Base-by-base conservation (phyloP, 2,888 invertebrate species). In the Margaritifera margaritifera region DNA sequence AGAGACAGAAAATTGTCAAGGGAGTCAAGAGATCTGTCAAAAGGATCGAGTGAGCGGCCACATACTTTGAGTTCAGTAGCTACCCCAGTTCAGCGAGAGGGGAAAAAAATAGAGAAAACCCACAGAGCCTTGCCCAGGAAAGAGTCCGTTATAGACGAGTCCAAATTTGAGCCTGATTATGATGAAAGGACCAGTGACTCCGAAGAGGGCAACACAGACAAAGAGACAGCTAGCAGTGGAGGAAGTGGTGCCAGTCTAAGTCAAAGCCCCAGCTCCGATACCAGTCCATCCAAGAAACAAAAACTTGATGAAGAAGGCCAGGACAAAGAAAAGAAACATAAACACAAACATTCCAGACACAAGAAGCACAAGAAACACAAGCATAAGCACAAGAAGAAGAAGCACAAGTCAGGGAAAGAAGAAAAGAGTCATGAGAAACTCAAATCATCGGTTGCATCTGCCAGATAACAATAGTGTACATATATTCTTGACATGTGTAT, bases 141-240 rank as follows among this genome's bases (percentile, higher is more conserved):
- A 68, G 82, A 86, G 24, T 87, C 87, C 1, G 72, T 85, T 25
- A 74, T 84, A 56, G 87, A 87, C 66, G 87, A 87, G 71, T 78
- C 86, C 1, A 78, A 80, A 64, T 87, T 87, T 81, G 86, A 81
- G 54, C 87, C 87, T 0, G 87, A 87, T 73, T 87, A 87, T 75
- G 80, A 82, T 22, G 86, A 86, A 22, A 75, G 73, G 66, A 71
- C 69, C 50, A 74, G 76, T 66, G 72, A 77, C 20, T 79, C 80
- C 6, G 81, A 79, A 6, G 69, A 64, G 2, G 76, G 63, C 25
- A 58, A 68, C 27, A 62, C 64, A 6, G 71, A 71, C 20, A 66
- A 72, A 50, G 20, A 64, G 25, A 68, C 70, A 1, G 55, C 53
- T 11, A 62, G 64, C 64, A 76, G 71, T 58, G 15, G 11, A 42